phyloP scores from a whole-genome alignment of 2,113 vertebrate genomes.

The Choloepus hoffmanni region DNA sequence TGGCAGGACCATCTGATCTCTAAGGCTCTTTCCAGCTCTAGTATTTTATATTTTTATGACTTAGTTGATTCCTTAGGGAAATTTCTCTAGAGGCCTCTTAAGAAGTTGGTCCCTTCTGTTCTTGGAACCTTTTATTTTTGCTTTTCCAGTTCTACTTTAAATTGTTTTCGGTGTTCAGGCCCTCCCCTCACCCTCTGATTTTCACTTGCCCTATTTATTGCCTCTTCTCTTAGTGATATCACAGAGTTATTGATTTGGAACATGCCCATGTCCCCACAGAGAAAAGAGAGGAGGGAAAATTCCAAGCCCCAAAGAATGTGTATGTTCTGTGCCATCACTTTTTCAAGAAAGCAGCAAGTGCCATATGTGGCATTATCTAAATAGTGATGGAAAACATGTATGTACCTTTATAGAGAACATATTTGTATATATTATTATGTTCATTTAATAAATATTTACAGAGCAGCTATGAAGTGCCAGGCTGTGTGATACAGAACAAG shows the following conservation, averaged over 20 bases:
- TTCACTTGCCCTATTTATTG: slow-evolving; percentile 21
- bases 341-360: neutral
- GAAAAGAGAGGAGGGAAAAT: slow-evolving; percentile 58
- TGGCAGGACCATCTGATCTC: neutral
- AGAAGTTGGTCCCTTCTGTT: neutral
- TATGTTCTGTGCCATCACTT: neutral
- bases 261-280: neutral
- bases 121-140: neutral
- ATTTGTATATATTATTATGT: neutral
- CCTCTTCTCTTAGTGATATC: slow-evolving; percentile 40
- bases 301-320: neutral
- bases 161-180: neutral
- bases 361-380: neutral
- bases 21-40: neutral
- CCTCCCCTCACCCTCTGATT: neutral
- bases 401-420: neutral
- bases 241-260: slow-evolving; percentile 64
- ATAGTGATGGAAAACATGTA: neutral
- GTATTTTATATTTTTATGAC: neutral
- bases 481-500: neutral
- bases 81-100: neutral
- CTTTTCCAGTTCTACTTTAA: neutral
- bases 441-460: neutral
- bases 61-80: neutral
- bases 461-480: neutral